Conservation (phyloP, 2,888 invertebrate species). For the Diloba caeruleocephala region DNA sequence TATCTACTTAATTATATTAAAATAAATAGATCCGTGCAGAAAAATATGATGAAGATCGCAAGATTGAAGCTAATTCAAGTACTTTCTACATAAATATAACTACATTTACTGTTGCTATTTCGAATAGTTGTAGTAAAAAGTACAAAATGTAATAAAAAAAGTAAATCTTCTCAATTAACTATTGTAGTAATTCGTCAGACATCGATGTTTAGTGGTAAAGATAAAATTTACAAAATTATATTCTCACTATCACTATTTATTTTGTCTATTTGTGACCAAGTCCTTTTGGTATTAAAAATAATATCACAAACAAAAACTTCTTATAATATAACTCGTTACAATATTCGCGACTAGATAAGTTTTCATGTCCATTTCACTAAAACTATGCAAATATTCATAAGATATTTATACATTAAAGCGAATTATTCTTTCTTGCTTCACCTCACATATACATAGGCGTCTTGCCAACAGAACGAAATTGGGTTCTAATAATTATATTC, state of each 20-base stretch:
- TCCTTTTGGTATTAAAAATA: conserved; percentile 37
- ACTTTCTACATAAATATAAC: conserved; percentile 26
- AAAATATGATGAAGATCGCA: conserved; percentile 9
- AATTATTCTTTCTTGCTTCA: conserved; percentile 35
- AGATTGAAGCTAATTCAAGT: conserved; percentile 17
- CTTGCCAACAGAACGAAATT: conserved; percentile 12
- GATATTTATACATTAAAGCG: conserved; percentile 55
- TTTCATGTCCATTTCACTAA: conserved; percentile 47
- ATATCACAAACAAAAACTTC: conserved; percentile 46
- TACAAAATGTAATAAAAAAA: conserved; percentile 45
- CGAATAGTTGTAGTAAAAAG: conserved; percentile 40
- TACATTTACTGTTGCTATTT: conserved; percentile 25
- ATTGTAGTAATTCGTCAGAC: conserved; percentile 61
- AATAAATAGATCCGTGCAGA: conserved; percentile 6
- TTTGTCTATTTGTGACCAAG: conserved; percentile 35
- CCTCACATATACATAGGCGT: conserved; percentile 29
- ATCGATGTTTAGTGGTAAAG: conserved; percentile 60
- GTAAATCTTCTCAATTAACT: conserved; percentile 32
- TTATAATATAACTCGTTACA: conserved; percentile 27
- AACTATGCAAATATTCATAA: conserved; percentile 62
- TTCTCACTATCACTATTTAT: conserved; percentile 27
- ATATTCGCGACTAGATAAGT: conserved; percentile 36
- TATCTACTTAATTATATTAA: conserved; percentile 29
- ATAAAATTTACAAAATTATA: conserved; percentile 44
- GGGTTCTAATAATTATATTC: conserved; percentile 20